phyloP scores from a whole-genome alignment of 2,797 vertebrate genomes.

The Platyrinchus mystaceus region DNA sequence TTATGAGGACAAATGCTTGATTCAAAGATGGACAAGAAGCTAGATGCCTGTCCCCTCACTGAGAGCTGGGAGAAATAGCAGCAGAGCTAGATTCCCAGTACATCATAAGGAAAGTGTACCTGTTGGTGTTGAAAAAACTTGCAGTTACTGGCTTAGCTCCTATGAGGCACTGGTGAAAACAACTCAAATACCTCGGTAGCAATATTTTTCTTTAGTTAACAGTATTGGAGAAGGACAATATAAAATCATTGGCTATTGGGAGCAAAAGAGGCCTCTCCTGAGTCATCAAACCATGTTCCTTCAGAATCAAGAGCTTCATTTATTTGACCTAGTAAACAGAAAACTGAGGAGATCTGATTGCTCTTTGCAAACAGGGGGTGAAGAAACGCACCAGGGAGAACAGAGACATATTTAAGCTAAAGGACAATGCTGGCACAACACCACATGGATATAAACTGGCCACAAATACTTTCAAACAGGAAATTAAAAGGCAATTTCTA shows the following conservation, averaged over 20 bases:
- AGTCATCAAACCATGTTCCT: not conserved
- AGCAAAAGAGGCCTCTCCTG: not conserved
- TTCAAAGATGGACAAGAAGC: not conserved
- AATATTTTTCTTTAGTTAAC: not conserved
- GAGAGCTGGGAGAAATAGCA: not conserved
- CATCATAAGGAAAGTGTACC: not conserved
- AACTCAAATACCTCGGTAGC: not conserved
- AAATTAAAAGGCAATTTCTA: constrained; percentile 47
- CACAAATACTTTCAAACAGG: constrained; percentile 1
- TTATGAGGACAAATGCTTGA: not conserved
- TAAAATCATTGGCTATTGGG: not conserved
- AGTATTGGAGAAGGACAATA: not conserved
- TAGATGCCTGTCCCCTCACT: not conserved
- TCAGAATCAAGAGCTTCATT: not conserved
- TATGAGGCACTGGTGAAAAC: not conserved
- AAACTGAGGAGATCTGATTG: not conserved
- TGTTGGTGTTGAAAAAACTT: not conserved
- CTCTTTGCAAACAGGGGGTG: not conserved
- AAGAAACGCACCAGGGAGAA: not conserved
- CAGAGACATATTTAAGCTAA: not conserved
- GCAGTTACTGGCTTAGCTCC: not conserved
- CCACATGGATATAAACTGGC: not conserved
- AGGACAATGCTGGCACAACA: constrained; percentile 27
- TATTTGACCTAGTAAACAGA: not conserved
- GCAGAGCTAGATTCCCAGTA: not conserved